phyloP scores from a whole-genome alignment of 2,113 vertebrate genomes.

The Salvelinus namaycush region DNA sequence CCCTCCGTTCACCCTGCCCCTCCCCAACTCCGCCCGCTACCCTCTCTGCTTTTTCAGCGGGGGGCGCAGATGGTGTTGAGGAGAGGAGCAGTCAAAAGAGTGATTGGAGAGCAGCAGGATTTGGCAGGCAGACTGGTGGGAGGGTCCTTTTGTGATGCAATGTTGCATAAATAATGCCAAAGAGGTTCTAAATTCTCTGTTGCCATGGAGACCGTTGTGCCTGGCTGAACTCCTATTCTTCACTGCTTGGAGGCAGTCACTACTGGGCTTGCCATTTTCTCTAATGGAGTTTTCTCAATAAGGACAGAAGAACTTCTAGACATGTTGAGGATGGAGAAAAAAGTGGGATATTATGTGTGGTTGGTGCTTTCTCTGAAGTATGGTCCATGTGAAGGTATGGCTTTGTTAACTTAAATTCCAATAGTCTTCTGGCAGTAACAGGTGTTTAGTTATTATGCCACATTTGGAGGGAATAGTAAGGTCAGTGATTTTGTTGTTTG shows the following conservation, averaged over 20 bases:
- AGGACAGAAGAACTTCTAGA: conserved; percentile 52
- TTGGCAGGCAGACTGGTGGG: conserved; percentile 76
- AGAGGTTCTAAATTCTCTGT: conserved; percentile 86
- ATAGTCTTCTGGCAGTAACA: conserved; percentile 52
- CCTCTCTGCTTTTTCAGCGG: conserved; percentile 9
- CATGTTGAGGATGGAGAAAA: conserved; percentile 35
- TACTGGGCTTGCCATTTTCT: conserved; percentile 56
- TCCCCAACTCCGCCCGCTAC: conserved; percentile 7
- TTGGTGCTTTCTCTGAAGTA: conserved; percentile 50
- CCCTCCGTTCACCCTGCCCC: neutral
- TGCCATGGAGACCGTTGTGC: conserved; percentile 96
- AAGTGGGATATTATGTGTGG: conserved; percentile 25
- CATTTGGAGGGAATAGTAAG: conserved; percentile 54
- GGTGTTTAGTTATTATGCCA: conserved; percentile 61
- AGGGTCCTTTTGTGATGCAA: conserved; percentile 87
- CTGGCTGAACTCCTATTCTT: conserved; percentile 78
- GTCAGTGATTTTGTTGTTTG: conserved; percentile 51
- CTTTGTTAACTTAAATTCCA: neutral
- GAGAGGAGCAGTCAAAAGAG: conserved; percentile 28
- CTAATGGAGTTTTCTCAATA: conserved; percentile 28
- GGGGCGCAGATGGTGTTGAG: conserved; percentile 59
- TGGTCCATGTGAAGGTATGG: conserved; percentile 76
- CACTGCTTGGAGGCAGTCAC: conserved; percentile 67
- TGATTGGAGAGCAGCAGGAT: conserved; percentile 70
- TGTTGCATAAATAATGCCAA: conserved; percentile 88